phyloP scores from a whole-genome alignment of 2,797 vertebrate genomes.

The Dendrocincla tyrannina region DNA sequence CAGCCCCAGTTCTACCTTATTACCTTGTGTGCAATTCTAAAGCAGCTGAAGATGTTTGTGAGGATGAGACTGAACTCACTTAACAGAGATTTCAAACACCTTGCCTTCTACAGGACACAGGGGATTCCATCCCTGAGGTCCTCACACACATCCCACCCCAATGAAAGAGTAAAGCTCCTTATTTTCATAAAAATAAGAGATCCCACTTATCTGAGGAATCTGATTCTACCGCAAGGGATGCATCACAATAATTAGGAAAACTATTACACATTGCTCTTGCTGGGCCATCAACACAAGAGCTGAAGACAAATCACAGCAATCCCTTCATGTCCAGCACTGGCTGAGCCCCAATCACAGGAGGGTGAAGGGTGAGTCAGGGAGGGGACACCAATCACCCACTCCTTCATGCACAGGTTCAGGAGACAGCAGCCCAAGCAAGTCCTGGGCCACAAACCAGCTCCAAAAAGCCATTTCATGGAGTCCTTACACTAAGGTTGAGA shows the following conservation, averaged over 20 bases:
- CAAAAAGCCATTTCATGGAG: background rate
- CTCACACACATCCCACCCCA: background rate
- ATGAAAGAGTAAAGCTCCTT: background rate
- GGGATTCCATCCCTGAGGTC: background rate
- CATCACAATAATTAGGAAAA: background rate
- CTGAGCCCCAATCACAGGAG: background rate
- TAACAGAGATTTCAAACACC: background rate
- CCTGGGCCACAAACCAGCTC: background rate
- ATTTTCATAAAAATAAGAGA: background rate
- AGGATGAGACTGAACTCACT: background rate
- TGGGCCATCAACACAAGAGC: background rate
- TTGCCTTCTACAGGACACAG: rapidly evolving
- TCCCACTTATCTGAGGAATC: background rate
- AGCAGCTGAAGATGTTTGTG: background rate
- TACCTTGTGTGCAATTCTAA: background rate
- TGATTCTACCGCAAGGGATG: background rate
- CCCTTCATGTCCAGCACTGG: background rate
- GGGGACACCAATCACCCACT: background rate
- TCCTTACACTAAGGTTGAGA: background rate
- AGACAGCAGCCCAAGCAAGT: background rate
- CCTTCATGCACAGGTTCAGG: background rate
- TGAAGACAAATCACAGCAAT: background rate
- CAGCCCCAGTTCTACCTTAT: background rate
- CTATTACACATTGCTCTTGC: rapidly evolving
- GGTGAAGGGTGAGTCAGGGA: background rate